Base-by-base conservation (phyloP, 2,797 vertebrate genomes). In the Otolemur crassicaudatus region DNA sequence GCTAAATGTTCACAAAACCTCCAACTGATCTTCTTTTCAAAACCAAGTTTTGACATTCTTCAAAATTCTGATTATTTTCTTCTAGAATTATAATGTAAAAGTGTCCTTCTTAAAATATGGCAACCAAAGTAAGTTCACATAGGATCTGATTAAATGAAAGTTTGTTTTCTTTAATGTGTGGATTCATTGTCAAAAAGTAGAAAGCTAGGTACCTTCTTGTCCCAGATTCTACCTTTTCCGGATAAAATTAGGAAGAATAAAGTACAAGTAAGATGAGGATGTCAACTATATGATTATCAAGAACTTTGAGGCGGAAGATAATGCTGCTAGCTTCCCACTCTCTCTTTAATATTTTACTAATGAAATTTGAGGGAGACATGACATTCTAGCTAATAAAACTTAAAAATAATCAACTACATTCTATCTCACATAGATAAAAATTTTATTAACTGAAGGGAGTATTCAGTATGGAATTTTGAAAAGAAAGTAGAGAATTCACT, bases 231-330 rank as follows among this genome's bases (percentile, higher is more conserved):
- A 67, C 1, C 65, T 61, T 5, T n/a, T 53, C 70, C 56, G 43
- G 79, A 61, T 37, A 13, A 95, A 80, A 76, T 85, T 77, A 92
- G 19, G 29, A 92, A 90, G 29, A 37, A 86, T 56, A 10, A 92
- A 87, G 58, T 56, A 43, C 31, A 58, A 70, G 5, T 40, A 77
- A 75, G 34, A 81, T 49, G 81, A 72, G 20, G 5, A 60, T 93
- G 4, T 58, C 19, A 61, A 16, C 10, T 76, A 65, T 67, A 40
- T 67, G 23, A 86, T 91, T 93, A 65, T 77, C 6, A 67, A 89
- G 43, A 93, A 76, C 3, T 73, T 75, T 29, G n/a, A 93, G 7
- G 29, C 17, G 87, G 20, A 76, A 89, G 8, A 69, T 56, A 91
- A 93, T 40, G 10, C 23, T 60, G 56, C 69, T 92, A 84, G n/a